Base-by-base conservation (phyloP, 2,888 invertebrate genomes). In the Xanthia icteritia region DNA sequence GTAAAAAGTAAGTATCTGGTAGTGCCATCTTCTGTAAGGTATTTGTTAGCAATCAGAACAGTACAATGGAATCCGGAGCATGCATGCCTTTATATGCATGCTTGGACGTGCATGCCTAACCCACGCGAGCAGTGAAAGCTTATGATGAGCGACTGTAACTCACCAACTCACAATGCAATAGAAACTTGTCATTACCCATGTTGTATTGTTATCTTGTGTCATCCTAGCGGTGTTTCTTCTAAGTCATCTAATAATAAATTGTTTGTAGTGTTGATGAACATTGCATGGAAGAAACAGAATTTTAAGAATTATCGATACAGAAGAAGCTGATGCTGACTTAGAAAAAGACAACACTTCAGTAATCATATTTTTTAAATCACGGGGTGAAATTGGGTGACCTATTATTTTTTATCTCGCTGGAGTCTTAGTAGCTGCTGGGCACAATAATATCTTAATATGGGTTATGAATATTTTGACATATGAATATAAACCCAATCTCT, bases 71-170 rank as follows among this genome's bases (percentile, higher is more conserved):
- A 80, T 84, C 45, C 64, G 39, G 71, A 69, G 61, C 60, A 74
- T 61, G 73, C 56, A 45, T 73, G 51, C 68, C 31, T 31, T 63
- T 56, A 45, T n/a, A 61, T 73, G 67, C 60, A 79, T 83, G 73
- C 42, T 56, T 71, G 51, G 63, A 79, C 31, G 68, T 65, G 77
- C 64, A 71, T 82, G 60, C 75, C 73, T 70, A 78, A 65, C 83
- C 85, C 82, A 84, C 83, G 75, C 82, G 58, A 51, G 51, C n/a
- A 5, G 54, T 45, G 70, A 74, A 48, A 70, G 64, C 39, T 60
- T 58, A 70, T 72, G 81, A 71, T 56, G 48, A 73, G 64, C 17
- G 27, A 48, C 70, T 27, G 36, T 66, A 58, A 51, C 39, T 67
- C 20, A 83, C 79, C 61, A 58, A 51, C 45, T 66, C 20, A 83